Conservation (phyloP, 2,797 vertebrate species). For the Ispidina lecontei region DNA sequence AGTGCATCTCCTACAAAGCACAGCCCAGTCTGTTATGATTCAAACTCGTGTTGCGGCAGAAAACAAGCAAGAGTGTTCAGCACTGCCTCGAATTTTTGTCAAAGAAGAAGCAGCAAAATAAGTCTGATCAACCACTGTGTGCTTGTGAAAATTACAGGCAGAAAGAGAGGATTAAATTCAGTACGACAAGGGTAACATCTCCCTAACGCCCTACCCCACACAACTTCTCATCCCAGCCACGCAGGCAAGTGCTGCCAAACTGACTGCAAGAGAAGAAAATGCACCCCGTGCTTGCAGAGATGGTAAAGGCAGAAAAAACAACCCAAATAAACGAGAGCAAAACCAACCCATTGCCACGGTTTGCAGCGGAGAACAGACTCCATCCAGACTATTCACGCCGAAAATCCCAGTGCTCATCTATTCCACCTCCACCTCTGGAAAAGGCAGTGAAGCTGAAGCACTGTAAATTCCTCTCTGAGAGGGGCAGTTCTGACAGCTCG, state of each 20-base stretch:
- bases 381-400: background rate
- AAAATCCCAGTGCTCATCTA: background rate
- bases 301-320: background rate
- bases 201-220: background rate
- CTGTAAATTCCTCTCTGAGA: background rate
- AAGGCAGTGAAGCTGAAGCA: background rate
- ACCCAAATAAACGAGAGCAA: background rate
- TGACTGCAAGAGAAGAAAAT: background rate
- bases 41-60: constrained; percentile 14
- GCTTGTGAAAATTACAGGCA: background rate
- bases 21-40: background rate
- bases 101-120: background rate
- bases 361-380: background rate
- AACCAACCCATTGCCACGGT: background rate
- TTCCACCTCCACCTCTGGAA: background rate
- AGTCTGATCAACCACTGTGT: background rate
- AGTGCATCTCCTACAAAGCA: background rate
- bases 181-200: background rate
- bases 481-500: background rate
- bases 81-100: background rate
- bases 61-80: constrained; percentile 7
- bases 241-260: background rate
- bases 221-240: background rate
- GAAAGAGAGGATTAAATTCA: background rate
- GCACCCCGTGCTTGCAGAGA: background rate